These are phyloP conservation scores for Apostichopus parvimensis DNA, from an alignment of 35 echinoderm and acorn worm genomes.

Conservation along the genomic window DNA sequence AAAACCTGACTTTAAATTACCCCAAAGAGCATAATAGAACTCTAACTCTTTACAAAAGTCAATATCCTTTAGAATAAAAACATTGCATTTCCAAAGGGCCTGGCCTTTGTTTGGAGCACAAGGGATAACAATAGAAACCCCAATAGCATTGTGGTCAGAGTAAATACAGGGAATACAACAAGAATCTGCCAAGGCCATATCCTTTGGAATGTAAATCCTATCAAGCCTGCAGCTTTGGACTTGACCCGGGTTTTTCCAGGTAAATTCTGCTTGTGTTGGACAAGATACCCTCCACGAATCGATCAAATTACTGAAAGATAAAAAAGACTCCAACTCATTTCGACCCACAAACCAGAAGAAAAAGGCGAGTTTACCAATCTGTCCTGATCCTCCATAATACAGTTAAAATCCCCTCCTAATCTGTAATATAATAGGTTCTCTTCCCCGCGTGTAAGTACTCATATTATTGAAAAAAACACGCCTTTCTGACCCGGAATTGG, in stretches of 20 bases:
- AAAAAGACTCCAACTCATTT: constrained; percentile 14
- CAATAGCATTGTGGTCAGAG: constrained; percentile 23
- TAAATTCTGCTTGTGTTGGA: neutral
- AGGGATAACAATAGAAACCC: neutral
- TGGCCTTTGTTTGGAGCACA: neutral
- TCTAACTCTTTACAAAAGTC: constrained; percentile 19
- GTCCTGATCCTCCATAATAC: constrained; percentile 26
- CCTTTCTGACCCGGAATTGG: neutral
- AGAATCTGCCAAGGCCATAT: neutral
- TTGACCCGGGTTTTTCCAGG: neutral
- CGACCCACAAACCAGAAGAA: neutral
- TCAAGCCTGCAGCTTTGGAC: constrained; percentile 4
- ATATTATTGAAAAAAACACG: constrained; percentile 11
- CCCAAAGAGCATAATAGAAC: neutral
- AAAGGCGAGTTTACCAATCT: neutral
- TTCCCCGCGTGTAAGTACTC: neutral
- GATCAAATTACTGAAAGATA: neutral
- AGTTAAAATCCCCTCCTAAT: constrained; percentile 58
- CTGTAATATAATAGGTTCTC: constrained; percentile 27
- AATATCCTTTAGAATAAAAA: neutral
- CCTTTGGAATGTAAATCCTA: neutral
- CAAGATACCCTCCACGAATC: neutral
- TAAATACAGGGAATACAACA: neutral
- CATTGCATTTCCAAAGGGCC: constrained; percentile 24
- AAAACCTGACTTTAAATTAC: neutral